Percentiles rank a stretch among this genome's conserved stretches.
Conservation (phyloP, 2,888 invertebrate genomes). For the Cheilosia soror region DNA sequence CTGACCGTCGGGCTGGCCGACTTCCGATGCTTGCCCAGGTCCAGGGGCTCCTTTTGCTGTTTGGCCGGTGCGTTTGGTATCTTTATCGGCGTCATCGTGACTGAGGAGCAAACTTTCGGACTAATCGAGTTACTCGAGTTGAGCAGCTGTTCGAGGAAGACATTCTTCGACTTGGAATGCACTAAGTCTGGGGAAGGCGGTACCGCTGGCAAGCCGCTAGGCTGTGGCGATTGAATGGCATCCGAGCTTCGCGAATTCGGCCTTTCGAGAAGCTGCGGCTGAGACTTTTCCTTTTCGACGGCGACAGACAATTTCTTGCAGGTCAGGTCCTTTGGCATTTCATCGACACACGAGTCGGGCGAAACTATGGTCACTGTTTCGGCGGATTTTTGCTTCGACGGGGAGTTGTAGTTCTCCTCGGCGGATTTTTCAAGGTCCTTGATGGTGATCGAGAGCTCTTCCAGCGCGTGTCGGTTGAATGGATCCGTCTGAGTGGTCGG, state of each 20-base stretch:
- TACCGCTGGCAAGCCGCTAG: conserved; percentile 89
- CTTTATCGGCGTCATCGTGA: conserved; percentile 76
- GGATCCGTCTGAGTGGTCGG: conserved; percentile 76
- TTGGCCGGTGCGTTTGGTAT: conserved; percentile 73
- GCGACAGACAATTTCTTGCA: conserved; percentile 84
- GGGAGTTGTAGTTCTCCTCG: conserved; percentile 76
- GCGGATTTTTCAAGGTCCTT: conserved; percentile 84
- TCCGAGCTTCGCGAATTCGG: conserved; percentile 89
- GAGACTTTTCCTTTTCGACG: conserved; percentile 80
- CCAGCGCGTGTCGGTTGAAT: conserved; percentile 78
- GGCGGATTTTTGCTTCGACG: conserved; percentile 51
- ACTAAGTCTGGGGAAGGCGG: conserved; percentile 89
- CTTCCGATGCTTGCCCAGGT: conserved; percentile 88
- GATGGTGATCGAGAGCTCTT: conserved; percentile 85
- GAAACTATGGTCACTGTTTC: conserved; percentile 75
- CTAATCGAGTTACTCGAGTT: conserved; percentile 76
- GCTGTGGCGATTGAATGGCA: conserved; percentile 89
- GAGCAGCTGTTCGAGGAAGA: conserved; percentile 76
- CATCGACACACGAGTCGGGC: conserved; percentile 83
- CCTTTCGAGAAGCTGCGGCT: conserved; percentile 82
- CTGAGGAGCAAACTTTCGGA: conserved; percentile 77
- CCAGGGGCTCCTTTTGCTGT: conserved; percentile 88
- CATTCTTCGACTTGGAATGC: conserved; percentile 83
- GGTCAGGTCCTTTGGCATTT: conserved; percentile 86
- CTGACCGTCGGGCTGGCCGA: conserved; percentile 89